phyloP scores from a whole-genome alignment of 2,113 vertebrate species.

The Electrona antarctica region DNA sequence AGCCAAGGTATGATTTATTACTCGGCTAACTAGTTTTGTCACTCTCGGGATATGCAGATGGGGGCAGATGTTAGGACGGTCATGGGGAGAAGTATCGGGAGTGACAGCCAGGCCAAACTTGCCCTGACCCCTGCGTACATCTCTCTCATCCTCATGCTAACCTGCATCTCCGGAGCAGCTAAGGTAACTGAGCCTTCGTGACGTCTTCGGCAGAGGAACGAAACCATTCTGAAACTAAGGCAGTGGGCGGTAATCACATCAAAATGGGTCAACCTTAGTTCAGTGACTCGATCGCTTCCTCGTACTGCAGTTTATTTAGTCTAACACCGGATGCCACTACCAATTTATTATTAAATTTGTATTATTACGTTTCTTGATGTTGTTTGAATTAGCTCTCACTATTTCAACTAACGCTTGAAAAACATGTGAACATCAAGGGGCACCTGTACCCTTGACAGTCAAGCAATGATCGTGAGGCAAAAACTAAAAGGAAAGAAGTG shows the following conservation, averaged over 20 bases:
- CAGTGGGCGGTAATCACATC: slow-evolving; percentile 9
- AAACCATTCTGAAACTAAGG: slow-evolving; percentile 3
- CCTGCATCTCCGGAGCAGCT: slow-evolving; percentile 19
- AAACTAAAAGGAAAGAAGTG: background rate
- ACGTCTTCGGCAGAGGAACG: slow-evolving; percentile 28
- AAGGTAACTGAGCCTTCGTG: slow-evolving; percentile 33
- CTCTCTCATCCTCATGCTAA: slow-evolving; percentile 24
- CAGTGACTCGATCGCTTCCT: slow-evolving; percentile 21
- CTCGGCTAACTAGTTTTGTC: slow-evolving; percentile 83
- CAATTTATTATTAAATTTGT: background rate
- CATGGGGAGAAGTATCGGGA: slow-evolving; percentile 61
- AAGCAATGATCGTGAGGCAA: background rate
- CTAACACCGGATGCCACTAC: background rate
- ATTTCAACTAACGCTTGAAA: background rate
- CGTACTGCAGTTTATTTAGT: background rate
- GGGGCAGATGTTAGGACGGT: slow-evolving; percentile 57
- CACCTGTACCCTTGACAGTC: background rate
- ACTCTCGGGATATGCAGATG: slow-evolving; percentile 79
- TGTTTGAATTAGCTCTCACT: background rate
- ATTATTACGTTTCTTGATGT: background rate
- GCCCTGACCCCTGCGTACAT: slow-evolving; percentile 47
- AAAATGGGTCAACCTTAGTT: slow-evolving; percentile 22
- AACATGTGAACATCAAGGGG: background rate
- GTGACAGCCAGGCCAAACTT: slow-evolving; percentile 62
- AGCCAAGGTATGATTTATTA: slow-evolving; percentile 83